Conservation (phyloP, 1,140 invertebrate species). For the Cheumatopsyche charites region DNA sequence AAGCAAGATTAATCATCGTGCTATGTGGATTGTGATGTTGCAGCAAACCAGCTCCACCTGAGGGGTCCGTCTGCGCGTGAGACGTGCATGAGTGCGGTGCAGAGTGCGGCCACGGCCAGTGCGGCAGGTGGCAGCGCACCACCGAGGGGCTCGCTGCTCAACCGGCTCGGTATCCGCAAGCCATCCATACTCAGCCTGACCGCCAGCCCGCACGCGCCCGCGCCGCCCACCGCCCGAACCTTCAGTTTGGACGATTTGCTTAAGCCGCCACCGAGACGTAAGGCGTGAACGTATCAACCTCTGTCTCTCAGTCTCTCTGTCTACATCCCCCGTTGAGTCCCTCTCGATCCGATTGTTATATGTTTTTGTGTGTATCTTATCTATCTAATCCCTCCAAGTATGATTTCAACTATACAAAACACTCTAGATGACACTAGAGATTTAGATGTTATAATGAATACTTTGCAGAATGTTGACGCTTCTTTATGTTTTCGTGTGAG, state of each 20-base stretch:
- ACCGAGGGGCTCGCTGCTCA: conserved; percentile 69
- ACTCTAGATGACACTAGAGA: conserved; percentile 26
- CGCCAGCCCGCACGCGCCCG: conserved; percentile 62
- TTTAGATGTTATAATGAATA: not conserved
- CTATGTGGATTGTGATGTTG: conserved; percentile 24
- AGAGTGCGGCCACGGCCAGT: conserved; percentile 53
- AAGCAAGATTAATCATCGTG: too few species aligned
- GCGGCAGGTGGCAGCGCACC: conserved; percentile 56
- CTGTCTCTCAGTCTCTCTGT: not conserved
- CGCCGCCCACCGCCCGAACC: conserved; percentile 67
- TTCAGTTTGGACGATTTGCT: conserved; percentile 84
- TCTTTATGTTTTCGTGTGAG: not conserved
- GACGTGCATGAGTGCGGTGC: conserved; percentile 49
- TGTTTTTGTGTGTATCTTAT: conserved; percentile 25
- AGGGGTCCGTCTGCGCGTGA: conserved; percentile 48
- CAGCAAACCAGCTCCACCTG: conserved; percentile 51
- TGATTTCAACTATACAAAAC: not conserved
- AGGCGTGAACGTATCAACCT: conserved; percentile 53
- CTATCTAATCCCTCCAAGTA: too few species aligned
- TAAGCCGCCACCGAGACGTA: conserved; percentile 74
- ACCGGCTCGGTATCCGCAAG: conserved; percentile 80
- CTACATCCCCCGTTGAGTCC: not conserved
- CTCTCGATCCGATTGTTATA: not conserved
- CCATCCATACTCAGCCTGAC: conserved; percentile 76
- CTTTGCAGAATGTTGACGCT: conserved; percentile 4